Percentiles rank a stretch among this genome's conserved stretches.
Evolutionary conservation across 2,888 invertebrate species (phyloP).

Genomic region (Yponomeuta malinellus): DNA sequence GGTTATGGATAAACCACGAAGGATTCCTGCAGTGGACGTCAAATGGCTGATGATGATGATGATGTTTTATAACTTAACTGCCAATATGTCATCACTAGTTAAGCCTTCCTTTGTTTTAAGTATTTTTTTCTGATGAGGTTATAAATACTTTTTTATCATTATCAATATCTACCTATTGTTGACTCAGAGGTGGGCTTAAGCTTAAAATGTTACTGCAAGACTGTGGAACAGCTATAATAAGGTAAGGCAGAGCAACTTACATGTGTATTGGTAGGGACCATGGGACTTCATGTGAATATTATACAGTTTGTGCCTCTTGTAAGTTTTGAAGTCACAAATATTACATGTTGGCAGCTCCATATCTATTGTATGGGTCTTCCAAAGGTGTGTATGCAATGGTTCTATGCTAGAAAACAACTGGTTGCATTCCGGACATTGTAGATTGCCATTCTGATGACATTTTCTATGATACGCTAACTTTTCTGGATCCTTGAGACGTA

Average conservation of each 20-base stretch:
- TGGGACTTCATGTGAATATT: slow-evolving; percentile 87
- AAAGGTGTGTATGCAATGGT: slow-evolving; percentile 84
- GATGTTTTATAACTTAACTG: too few relatives aligned
- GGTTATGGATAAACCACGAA: too few relatives aligned
- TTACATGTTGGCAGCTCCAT: slow-evolving; percentile 87
- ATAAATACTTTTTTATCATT: too few relatives aligned
- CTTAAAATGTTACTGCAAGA: too few relatives aligned
- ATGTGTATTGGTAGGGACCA: slow-evolving; percentile 61
- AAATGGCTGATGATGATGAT: too few relatives aligned
- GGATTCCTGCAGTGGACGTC: too few relatives aligned
- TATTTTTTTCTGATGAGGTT: too few relatives aligned
- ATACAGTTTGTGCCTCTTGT: slow-evolving; percentile 80
- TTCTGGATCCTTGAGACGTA: slow-evolving; percentile 72
- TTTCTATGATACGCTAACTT: slow-evolving; percentile 79
- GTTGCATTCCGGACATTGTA: slow-evolving; percentile 81
- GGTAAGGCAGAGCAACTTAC: not conserved
- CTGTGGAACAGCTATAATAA: not conserved
- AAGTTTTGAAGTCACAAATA: slow-evolving; percentile 83
- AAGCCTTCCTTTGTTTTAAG: too few relatives aligned
- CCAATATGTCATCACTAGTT: too few relatives aligned
- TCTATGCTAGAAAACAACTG: slow-evolving; percentile 76
- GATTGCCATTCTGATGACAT: slow-evolving; percentile 73
- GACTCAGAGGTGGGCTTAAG: too few relatives aligned
- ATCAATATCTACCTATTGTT: too few relatives aligned
- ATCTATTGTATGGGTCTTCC: slow-evolving; percentile 85